These are phyloP conservation scores for Glomeris maerens DNA, from an alignment of 1,140 invertebrate species.

Conservation along the genomic window DNA sequence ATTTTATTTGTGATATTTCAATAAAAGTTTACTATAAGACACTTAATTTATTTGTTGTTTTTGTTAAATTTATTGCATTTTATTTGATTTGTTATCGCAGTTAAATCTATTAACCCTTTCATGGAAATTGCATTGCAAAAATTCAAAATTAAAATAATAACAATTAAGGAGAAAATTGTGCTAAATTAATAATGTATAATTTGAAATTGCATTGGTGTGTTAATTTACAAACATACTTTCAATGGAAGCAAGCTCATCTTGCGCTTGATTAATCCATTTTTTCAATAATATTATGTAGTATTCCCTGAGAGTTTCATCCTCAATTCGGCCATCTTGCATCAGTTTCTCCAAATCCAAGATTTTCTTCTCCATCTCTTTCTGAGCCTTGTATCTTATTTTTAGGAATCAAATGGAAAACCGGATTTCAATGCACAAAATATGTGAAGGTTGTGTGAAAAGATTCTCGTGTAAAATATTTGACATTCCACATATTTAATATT, in stretches of 20 bases:
- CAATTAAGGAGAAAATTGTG: slow-evolving; percentile 1
- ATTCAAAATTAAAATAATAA: slow-evolving; percentile 7
- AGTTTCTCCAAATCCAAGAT: slow-evolving; percentile 45
- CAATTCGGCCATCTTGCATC: slow-evolving; percentile 31
- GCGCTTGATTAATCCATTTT: slow-evolving; percentile 51
- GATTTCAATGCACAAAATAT: background rate
- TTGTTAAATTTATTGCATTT: background rate
- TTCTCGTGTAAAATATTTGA: background rate
- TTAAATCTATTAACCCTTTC: slow-evolving; percentile 17
- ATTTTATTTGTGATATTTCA: too few species aligned
- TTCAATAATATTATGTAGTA: slow-evolving; percentile 67
- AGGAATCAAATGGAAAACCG: background rate
- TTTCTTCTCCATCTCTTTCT: slow-evolving; percentile 60
- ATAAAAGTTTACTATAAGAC: background rate
- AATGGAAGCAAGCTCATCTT: slow-evolving; percentile 56
- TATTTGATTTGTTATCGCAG: slow-evolving; percentile 12
- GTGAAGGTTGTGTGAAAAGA: background rate
- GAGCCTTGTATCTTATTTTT: slow-evolving; percentile 43
- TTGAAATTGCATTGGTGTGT: too few species aligned
- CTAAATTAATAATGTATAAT: too few species aligned
- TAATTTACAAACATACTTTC: slow-evolving; percentile 22
- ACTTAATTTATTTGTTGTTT: background rate
- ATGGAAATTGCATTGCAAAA: slow-evolving; percentile 15
- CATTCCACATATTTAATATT: too few species aligned
- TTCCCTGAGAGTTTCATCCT: slow-evolving; percentile 65